These are phyloP conservation scores for Belonocnema kinseyi DNA, from an alignment of 1,140 invertebrate species.

Conservation along the genomic window DNA sequence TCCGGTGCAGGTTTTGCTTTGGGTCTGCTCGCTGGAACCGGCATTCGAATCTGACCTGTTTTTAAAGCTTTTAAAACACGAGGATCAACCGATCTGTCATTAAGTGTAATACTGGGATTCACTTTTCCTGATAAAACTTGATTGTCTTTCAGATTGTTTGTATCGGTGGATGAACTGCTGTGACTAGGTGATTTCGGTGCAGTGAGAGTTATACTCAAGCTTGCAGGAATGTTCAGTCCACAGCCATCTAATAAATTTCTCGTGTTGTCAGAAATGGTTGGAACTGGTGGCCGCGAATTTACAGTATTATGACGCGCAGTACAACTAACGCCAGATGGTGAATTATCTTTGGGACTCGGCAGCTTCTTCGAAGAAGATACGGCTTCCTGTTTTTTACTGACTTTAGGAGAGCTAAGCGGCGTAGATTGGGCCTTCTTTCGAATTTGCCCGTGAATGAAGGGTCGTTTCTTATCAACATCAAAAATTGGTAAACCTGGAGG, in stretches of 20 bases:
- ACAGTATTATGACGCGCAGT: conserved; percentile 9
- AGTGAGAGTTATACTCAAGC: conserved; percentile 68
- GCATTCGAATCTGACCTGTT: conserved; percentile 55
- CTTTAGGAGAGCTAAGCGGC: conserved; percentile 42
- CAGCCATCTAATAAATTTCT: conserved; percentile 66
- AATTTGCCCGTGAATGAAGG: conserved; percentile 12
- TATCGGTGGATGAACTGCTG: conserved; percentile 21
- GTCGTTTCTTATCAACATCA: conserved; percentile 54
- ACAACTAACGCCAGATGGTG: conserved; percentile 30
- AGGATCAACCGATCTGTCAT: conserved; percentile 61
- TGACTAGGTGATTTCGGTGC: conserved; percentile 60
- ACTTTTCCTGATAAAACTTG: conserved; percentile 50
- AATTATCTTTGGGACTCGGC: background rate
- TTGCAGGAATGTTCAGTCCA: conserved; percentile 68
- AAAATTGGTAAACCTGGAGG: conserved; percentile 67
- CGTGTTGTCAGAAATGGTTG: conserved; percentile 55
- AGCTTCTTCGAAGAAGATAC: conserved; percentile 31
- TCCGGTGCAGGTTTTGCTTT: background rate
- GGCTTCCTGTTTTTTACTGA: conserved; percentile 47
- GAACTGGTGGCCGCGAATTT: conserved; percentile 34
- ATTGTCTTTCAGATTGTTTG: conserved; percentile 40
- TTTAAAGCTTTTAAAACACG: conserved; percentile 61
- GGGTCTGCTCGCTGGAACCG: conserved; percentile 34
- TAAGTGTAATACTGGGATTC: conserved; percentile 63
- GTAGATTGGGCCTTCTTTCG: conserved; percentile 30